A percentile compares a stretch with the other conserved stretches of the same genome.
phyloP scores from a whole-genome alignment of 2,888 invertebrate genomes.

The Stegana nigrithorax region DNA sequence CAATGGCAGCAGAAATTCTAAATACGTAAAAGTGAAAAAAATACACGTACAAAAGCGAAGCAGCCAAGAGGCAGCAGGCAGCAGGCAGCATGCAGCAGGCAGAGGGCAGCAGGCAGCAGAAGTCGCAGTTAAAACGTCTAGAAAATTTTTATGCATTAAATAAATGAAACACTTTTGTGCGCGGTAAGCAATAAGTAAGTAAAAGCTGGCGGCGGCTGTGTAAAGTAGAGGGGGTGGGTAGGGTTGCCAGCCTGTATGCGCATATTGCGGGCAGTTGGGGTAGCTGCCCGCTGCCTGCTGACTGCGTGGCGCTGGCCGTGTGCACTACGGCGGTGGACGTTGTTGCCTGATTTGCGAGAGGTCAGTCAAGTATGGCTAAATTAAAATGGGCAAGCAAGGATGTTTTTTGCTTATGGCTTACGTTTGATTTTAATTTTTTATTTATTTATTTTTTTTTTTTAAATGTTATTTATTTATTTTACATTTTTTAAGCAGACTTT shows the following conservation, averaged over 20 bases:
- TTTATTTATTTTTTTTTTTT: not conserved
- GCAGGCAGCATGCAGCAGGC: too few relatives aligned
- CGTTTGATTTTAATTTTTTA: slow-evolving; percentile 12
- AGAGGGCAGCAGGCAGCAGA: slow-evolving; percentile 45
- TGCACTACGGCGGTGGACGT: too few relatives aligned
- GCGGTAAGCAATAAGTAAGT: slow-evolving; percentile 27
- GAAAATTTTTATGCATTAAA: slow-evolving; percentile 60
- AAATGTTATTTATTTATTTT: slow-evolving; percentile 13
- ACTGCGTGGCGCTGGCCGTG: not conserved
- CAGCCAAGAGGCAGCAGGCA: too few relatives aligned
- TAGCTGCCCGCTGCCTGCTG: slow-evolving; percentile 3
- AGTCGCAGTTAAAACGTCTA: slow-evolving; percentile 58
- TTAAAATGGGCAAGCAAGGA: slow-evolving; percentile 34
- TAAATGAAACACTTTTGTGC: slow-evolving; percentile 51
- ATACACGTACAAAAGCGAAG: too few relatives aligned
- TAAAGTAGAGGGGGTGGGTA: slow-evolving; percentile 18
- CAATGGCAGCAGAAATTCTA: not conserved
- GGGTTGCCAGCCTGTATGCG: too few relatives aligned
- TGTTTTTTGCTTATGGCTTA: slow-evolving; percentile 6
- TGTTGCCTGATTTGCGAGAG: slow-evolving; percentile 26
- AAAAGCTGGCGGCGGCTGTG: slow-evolving; percentile 25
- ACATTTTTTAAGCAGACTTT: not conserved
- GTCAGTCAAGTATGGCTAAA: slow-evolving; percentile 34
- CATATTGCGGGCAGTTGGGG: not conserved
- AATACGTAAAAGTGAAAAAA: slow-evolving; percentile 18